Evolutionary conservation across 2,888 invertebrate species (phyloP).

Genomic region (Ophraella communa): DNA sequence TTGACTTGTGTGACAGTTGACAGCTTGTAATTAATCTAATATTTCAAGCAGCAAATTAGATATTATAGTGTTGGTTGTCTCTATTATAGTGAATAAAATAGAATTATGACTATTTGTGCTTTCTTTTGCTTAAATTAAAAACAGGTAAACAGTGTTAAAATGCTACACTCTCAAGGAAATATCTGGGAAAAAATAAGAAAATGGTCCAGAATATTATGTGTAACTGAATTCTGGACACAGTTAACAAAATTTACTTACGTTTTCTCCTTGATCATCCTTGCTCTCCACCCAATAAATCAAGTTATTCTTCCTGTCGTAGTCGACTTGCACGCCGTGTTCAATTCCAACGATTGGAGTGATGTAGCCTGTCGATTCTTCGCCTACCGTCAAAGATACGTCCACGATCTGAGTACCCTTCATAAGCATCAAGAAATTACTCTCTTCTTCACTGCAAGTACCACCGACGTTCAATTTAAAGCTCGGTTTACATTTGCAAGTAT

Average conservation of each 20-base stretch:
- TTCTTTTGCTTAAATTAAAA: too few relatives aligned
- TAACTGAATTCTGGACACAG: too few relatives aligned
- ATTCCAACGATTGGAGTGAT: slow-evolving; percentile 89
- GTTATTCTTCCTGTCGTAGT: slow-evolving; percentile 88
- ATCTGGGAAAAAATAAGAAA: too few relatives aligned
- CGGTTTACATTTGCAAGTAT: slow-evolving; percentile 89
- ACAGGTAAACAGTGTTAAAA: too few relatives aligned
- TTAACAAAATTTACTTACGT: slow-evolving; percentile 52
- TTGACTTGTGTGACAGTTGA: too few relatives aligned
- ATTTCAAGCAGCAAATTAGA: too few relatives aligned
- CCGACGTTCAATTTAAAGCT: slow-evolving; percentile 75
- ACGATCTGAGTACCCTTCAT: slow-evolving; percentile 89
- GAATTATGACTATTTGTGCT: too few relatives aligned
- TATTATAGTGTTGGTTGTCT: too few relatives aligned
- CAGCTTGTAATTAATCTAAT: too few relatives aligned
- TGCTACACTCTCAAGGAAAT: too few relatives aligned
- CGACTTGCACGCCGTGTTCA: slow-evolving; percentile 85
- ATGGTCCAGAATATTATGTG: too few relatives aligned
- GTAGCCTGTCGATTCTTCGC: slow-evolving; percentile 78
- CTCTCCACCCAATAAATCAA: slow-evolving; percentile 88
- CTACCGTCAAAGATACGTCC: slow-evolving; percentile 78
- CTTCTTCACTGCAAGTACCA: slow-evolving; percentile 82
- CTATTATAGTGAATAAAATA: too few relatives aligned
- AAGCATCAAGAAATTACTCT: slow-evolving; percentile 87
- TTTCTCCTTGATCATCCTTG: slow-evolving; percentile 77